Percentiles rank a stretch among this genome's conserved stretches.
phyloP scores from a whole-genome alignment of 2,888 invertebrate genomes.

The Iphiclides podalirius region DNA sequence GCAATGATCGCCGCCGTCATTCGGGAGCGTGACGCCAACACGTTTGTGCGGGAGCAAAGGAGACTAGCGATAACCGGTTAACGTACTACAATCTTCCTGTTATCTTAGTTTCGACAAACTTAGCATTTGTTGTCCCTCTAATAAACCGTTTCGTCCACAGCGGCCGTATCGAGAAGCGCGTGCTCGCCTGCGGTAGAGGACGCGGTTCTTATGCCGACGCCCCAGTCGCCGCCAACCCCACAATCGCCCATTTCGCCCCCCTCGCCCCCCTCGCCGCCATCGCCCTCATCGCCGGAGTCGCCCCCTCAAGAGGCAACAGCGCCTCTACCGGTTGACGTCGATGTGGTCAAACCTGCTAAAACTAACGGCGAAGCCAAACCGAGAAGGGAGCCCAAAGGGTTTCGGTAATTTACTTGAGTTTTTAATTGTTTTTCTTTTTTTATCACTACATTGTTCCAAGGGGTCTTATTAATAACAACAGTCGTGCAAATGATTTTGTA shows the following conservation, averaged over 20 bases:
- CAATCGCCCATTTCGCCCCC: neutral
- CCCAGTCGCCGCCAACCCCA: conserved; percentile 7
- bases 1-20: too few species aligned
- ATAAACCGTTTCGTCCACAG: neutral
- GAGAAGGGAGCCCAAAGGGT: conserved; percentile 65
- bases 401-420: conserved; percentile 64
- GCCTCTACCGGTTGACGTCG: conserved; percentile 35
- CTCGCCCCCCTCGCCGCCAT: conserved; percentile 13
- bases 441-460: too few species aligned
- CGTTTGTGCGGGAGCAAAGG: too few species aligned
- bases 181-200: conserved; percentile 8
- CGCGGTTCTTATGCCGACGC: conserved; percentile 4
- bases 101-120: too few species aligned
- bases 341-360: conserved; percentile 35
- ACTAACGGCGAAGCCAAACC: conserved; percentile 58
- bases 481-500: too few species aligned
- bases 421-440: conserved; percentile 27
- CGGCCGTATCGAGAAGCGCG: conserved; percentile 3
- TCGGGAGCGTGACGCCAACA: too few species aligned
- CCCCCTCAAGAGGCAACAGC: conserved; percentile 22
- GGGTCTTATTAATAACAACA: too few species aligned
- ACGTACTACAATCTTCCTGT: too few species aligned
- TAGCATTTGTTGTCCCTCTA: too few species aligned
- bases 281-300: neutral
- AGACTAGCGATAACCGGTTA: too few species aligned